Base-by-base conservation (phyloP, 1,140 invertebrate genomes). In the Drosophila funebris region DNA sequence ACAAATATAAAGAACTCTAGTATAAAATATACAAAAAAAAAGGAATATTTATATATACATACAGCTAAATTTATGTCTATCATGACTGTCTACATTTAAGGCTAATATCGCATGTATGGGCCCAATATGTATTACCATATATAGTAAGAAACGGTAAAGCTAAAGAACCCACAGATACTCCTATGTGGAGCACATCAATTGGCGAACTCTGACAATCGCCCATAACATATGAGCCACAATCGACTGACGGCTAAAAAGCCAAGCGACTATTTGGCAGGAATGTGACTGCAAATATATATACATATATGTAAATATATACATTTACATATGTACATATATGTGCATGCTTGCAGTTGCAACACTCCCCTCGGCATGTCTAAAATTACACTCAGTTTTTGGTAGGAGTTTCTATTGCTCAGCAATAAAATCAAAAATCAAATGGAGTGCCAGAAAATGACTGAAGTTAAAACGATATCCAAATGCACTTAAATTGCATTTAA, bases 101-200 rank as follows among this genome's bases (percentile, higher is more conserved):
- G 3, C 31, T 52, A 74, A 61, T 81, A 87, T 85, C 62, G 78
- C 78, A 87, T 87, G 78, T 68, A 61, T 66, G 58, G 64, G 46
- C 53, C 57, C 73, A 78, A 85, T 85, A 82, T 68, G 61, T 82
- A 77, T 85, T 87, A 74, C 73, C 82, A 85, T 81, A 74, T 70
- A 67, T 11, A 70, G 53, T 57, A 11, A 48, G 58, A 46, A 43
- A 50, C 36, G 50, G 11, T 8, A 9, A 6, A 31, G 0, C 29
- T 9, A 36, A 4, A 36, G 33, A 4, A 13, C 11, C 29, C 31
- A 29, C 8, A 16, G 2, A 16, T n/a, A 52, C 27, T 31, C 27
- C 14, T 57, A 58, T 58, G 24, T 62, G 29, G 48, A 44, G 14
- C 63, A 61, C 36, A 67, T 46, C 37, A 68, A 60, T 44, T 73